These are phyloP conservation scores for Zoanthus gigantus DNA, from an alignment of 92 coral and sea anemone genomes.

Conservation along the genomic window DNA sequence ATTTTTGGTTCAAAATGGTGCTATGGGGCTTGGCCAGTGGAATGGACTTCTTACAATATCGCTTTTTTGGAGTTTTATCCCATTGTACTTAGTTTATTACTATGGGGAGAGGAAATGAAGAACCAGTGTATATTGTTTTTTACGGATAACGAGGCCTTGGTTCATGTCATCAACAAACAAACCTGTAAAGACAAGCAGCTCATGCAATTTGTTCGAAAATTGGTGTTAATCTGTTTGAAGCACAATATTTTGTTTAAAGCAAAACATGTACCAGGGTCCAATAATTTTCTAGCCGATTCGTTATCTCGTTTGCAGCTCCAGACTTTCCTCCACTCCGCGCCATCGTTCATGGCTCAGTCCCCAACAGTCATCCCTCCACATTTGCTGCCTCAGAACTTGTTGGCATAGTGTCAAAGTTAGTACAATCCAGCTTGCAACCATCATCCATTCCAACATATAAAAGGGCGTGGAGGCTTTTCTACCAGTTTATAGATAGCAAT, in stretches of 20 bases:
- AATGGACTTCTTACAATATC: no score
- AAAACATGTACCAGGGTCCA: conserved; percentile 60
- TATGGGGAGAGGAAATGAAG: not conserved
- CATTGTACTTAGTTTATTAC: not conserved
- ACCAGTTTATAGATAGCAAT: no score
- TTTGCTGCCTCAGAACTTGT: conserved; percentile 25
- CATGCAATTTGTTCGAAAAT: conserved; percentile 67
- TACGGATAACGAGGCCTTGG: conserved; percentile 73
- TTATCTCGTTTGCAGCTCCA: conserved; percentile 3
- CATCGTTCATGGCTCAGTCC: conserved; percentile 52
- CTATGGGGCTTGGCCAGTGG: not conserved
- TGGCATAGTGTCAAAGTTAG: conserved; percentile 28
- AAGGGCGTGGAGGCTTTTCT: no score
- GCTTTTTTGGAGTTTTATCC: no score
- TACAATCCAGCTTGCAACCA: conserved; percentile 10
- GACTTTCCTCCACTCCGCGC: conserved; percentile 45
- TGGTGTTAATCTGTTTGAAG: conserved; percentile 52
- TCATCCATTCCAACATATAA: not conserved
- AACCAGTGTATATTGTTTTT: not conserved
- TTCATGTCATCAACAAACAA: conserved; percentile 68
- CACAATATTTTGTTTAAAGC: conserved; percentile 41
- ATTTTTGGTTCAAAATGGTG: not conserved
- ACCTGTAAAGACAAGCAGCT: conserved; percentile 64
- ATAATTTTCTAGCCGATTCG: no score
- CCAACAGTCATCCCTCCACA: conserved; percentile 60